A percentile compares a stretch with the other conserved stretches of the same genome.
Conservation (phyloP, 2,797 vertebrate genomes). For the Myripristis murdjan region DNA sequence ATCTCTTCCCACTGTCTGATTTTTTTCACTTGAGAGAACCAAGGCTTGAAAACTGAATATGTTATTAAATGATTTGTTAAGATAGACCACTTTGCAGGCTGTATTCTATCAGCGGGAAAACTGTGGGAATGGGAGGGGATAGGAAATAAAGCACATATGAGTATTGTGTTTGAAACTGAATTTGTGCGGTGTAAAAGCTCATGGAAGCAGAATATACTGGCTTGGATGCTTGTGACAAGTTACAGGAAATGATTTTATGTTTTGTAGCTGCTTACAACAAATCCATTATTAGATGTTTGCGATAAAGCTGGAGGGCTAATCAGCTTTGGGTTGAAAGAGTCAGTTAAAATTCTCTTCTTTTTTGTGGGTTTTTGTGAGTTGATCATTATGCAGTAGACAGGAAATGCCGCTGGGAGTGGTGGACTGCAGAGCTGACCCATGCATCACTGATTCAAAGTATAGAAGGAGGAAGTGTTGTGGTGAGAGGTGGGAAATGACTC, state of each 20-base stretch:
- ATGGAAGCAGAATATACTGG: constrained; percentile 8
- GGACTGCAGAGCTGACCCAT: background rate
- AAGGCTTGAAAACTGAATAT: no score
- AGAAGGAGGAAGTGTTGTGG: constrained; percentile 7
- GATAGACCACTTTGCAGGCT: no score
- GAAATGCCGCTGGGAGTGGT: background rate
- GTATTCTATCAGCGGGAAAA: constrained; percentile 38
- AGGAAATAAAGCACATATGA: background rate
- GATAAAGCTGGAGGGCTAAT: no score
- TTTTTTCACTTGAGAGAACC: no score
- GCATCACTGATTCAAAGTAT: constrained; percentile 13
- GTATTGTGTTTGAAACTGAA: constrained; percentile 10
- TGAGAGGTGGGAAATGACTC: constrained; percentile 74
- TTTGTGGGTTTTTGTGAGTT: background rate
- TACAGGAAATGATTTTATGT: constrained; percentile 1
- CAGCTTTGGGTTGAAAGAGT: background rate
- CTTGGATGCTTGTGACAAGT: background rate
- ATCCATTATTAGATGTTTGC: no score
- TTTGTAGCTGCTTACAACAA: background rate
- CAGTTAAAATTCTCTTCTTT: background rate
- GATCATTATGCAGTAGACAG: background rate
- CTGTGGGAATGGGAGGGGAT: constrained; percentile 4
- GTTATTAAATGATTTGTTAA: no score
- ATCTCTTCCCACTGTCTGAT: no score
- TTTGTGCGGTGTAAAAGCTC: constrained; percentile 1